Percentiles rank a stretch among this genome's conserved stretches.
Conservation (phyloP, 2,113 vertebrate species). For the Mystacornis crossleyi region DNA sequence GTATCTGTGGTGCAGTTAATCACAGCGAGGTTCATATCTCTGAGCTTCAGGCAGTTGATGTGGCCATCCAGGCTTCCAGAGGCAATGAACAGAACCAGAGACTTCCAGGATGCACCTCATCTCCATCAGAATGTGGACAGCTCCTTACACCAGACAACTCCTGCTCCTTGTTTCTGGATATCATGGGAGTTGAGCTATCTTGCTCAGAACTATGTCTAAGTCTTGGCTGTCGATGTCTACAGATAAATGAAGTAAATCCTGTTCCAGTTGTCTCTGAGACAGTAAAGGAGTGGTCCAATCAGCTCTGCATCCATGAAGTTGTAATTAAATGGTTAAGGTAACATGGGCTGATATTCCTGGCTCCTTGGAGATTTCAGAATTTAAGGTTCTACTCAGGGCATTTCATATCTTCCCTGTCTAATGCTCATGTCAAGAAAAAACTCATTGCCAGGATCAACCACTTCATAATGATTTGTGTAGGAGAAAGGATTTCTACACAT, state of each 20-base stretch:
- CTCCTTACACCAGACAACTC: background rate
- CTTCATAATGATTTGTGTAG: background rate
- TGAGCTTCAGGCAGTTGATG: background rate
- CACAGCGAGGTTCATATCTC: background rate
- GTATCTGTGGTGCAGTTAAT: background rate
- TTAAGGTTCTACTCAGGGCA: background rate
- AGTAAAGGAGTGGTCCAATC: background rate
- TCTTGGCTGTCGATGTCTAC: background rate
- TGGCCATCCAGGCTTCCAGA: background rate
- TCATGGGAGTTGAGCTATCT: background rate
- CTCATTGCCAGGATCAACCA: background rate
- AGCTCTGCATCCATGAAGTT: background rate
- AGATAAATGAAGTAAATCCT: background rate
- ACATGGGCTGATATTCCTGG: background rate
- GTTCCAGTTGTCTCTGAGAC: background rate
- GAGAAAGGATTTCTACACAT: background rate
- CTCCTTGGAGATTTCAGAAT: background rate
- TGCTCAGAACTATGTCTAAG: background rate
- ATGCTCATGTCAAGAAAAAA: background rate
- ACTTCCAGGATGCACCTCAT: background rate
- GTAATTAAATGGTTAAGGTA: background rate
- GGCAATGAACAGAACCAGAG: background rate
- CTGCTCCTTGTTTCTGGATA: background rate
- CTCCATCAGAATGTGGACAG: background rate
- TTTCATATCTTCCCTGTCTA: background rate